Evolutionary conservation across 2,113 vertebrate genomes (phyloP).

Genomic region (Hippocampus barbouri): DNA sequence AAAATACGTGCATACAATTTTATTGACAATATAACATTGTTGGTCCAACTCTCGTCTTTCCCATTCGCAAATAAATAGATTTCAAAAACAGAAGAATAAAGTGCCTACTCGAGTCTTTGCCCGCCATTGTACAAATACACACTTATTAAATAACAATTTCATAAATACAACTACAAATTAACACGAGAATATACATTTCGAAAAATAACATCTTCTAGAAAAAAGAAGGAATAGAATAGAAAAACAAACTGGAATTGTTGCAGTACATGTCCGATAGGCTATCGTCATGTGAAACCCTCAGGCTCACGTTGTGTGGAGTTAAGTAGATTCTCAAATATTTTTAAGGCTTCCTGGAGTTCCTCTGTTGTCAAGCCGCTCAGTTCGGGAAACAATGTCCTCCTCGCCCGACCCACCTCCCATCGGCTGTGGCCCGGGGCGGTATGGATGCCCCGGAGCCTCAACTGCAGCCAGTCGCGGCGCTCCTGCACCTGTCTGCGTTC

Average conservation of each 20-base stretch:
- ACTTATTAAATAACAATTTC: conserved; percentile 18
- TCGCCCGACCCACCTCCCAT: conserved; percentile 30
- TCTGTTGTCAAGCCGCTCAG: conserved; percentile 51
- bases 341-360: conserved; percentile 47
- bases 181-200: not conserved
- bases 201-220: not conserved
- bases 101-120: not conserved
- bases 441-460: conserved; percentile 80
- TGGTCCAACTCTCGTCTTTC: conserved; percentile 33
- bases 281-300: not conserved
- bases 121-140: not conserved
- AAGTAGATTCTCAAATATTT: conserved; percentile 48
- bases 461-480: conserved; percentile 85
- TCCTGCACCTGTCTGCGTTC: conserved; percentile 76
- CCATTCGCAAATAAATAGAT: conserved; percentile 12
- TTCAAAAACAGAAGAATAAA: not conserved
- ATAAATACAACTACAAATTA: conserved; percentile 37
- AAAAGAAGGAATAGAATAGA: not conserved
- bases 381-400: conserved; percentile 51
- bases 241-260: conserved; percentile 19
- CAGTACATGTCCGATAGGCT: not conserved
- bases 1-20: not conserved
- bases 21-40: conserved; percentile 4
- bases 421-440: conserved; percentile 54
- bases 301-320: conserved; percentile 36